Percentiles rank a stretch among this genome's conserved stretches.
These are phyloP conservation scores for Babylonia areolata DNA, from an alignment of 1,140 invertebrate genomes.

Conservation along the genomic window DNA sequence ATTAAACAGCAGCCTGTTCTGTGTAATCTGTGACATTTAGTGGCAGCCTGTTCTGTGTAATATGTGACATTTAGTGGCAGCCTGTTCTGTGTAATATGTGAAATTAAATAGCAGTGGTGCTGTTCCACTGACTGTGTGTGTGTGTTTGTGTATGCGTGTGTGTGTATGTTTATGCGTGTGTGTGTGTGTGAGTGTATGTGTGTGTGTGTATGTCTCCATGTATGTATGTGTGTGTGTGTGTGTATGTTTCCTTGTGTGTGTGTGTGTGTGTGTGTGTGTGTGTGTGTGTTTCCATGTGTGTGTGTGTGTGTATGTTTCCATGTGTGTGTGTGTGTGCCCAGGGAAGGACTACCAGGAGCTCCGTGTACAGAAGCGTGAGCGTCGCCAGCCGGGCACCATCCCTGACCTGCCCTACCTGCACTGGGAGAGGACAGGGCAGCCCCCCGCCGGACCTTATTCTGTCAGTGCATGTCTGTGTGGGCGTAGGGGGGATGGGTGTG, in stretches of 20 bases:
- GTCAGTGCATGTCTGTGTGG: slow-evolving; percentile 55
- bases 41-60: no score
- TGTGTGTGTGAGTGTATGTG: no score
- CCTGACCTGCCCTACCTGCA: slow-evolving; percentile 72
- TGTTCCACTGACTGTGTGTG: no score
- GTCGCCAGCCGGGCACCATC: slow-evolving; percentile 71
- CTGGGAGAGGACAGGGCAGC: slow-evolving; percentile 72
- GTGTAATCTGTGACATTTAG: no score
- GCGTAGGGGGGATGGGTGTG: neutral
- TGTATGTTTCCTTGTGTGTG: no score
- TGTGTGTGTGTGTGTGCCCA: slow-evolving; percentile 46
- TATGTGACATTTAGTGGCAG: no score
- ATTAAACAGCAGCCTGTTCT: no score
- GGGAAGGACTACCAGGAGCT: slow-evolving; percentile 74
- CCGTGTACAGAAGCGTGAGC: slow-evolving; percentile 66
- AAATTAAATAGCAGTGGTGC: no score
- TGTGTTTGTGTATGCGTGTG: no score
- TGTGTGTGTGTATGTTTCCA: neutral
- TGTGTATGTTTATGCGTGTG: no score
- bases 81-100: no score
- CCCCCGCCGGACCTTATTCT: slow-evolving; percentile 72
- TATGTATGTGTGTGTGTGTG: neutral
- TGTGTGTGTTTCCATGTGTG: neutral
- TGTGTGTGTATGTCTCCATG: neutral
- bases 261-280: slow-evolving; percentile 1